Evolutionary conservation across 2,888 invertebrate species (phyloP).

Genomic region (Latheticus oryzae): DNA sequence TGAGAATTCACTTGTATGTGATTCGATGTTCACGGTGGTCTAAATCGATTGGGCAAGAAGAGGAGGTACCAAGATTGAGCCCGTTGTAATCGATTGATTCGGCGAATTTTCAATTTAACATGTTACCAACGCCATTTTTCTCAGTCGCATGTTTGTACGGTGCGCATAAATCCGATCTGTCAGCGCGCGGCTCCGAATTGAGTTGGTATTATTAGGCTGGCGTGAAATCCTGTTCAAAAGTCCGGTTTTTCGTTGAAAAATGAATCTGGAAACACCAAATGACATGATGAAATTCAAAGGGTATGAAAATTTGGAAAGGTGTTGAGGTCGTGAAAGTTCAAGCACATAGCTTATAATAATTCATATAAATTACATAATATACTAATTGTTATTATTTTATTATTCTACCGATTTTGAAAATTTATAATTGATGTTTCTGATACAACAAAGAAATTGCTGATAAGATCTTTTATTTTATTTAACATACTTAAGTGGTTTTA

Average conservation of each 20-base stretch:
- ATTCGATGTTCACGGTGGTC: conserved; percentile 55
- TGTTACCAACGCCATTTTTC: conserved; percentile 54
- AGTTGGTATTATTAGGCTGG: conserved; percentile 36
- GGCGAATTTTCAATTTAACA: conserved; percentile 57
- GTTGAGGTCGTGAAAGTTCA: conserved; percentile 5
- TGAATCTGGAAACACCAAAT: conserved; percentile 18
- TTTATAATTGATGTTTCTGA: too few relatives aligned
- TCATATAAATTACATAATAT: too few relatives aligned
- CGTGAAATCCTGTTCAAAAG: conserved; percentile 36
- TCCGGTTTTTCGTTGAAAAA: conserved; percentile 37
- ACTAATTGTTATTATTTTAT: too few relatives aligned
- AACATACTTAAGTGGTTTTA: too few relatives aligned
- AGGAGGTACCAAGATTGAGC: conserved; percentile 51
- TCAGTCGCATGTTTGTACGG: conserved; percentile 48
- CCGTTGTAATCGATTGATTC: conserved; percentile 56
- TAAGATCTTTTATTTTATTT: too few relatives aligned
- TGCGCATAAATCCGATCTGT: conserved; percentile 48
- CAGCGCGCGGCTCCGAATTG: conserved; percentile 34
- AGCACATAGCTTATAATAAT: too few relatives aligned
- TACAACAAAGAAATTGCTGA: too few relatives aligned
- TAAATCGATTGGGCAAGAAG: conserved; percentile 38
- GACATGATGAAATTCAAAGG: conserved; percentile 36
- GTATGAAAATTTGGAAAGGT: conserved; percentile 22
- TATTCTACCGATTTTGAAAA: too few relatives aligned
- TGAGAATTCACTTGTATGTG: conserved; percentile 42